phyloP scores from a whole-genome alignment of 2,888 invertebrate species.

The Nomada flava region DNA sequence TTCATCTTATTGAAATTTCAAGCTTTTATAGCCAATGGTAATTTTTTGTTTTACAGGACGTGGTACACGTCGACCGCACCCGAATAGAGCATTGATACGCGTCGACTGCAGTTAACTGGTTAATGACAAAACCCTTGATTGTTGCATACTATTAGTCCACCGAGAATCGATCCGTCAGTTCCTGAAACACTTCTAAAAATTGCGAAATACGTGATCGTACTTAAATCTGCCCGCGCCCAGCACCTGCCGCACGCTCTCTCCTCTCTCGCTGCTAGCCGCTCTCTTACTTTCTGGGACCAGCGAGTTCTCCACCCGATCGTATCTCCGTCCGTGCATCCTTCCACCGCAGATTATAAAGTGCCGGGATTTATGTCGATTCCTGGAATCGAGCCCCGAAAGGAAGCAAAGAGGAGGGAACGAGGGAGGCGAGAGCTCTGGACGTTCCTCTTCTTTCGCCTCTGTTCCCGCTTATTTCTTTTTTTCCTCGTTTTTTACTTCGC shows the following conservation, averaged over 20 bases:
- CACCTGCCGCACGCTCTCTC: conserved; percentile 73
- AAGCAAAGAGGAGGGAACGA: conserved; percentile 25
- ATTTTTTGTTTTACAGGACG: no score
- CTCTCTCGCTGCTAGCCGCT: conserved; percentile 47
- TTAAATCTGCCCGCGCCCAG: conserved; percentile 61
- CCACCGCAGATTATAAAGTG: conserved; percentile 81
- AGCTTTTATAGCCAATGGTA: no score
- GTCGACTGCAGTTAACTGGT: no score
- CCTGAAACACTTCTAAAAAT: not conserved
- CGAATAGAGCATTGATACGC: no score
- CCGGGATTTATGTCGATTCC: conserved; percentile 81
- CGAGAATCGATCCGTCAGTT: not conserved
- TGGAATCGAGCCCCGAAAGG: conserved; percentile 75
- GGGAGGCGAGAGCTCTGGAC: conserved; percentile 16
- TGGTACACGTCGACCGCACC: no score
- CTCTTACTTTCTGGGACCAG: conserved; percentile 26
- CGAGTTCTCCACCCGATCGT: conserved; percentile 74
- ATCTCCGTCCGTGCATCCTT: conserved; percentile 74
- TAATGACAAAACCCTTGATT: no score
- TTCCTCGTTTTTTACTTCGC: conserved; percentile 48
- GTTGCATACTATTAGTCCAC: no score
- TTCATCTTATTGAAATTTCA: no score
- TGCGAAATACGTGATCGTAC: conserved; percentile 14
- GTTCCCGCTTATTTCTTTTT: conserved; percentile 17
- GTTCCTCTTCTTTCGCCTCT: conserved; percentile 58